Conservation (phyloP, 2,113 vertebrate species). For the Nettapus auritus region DNA sequence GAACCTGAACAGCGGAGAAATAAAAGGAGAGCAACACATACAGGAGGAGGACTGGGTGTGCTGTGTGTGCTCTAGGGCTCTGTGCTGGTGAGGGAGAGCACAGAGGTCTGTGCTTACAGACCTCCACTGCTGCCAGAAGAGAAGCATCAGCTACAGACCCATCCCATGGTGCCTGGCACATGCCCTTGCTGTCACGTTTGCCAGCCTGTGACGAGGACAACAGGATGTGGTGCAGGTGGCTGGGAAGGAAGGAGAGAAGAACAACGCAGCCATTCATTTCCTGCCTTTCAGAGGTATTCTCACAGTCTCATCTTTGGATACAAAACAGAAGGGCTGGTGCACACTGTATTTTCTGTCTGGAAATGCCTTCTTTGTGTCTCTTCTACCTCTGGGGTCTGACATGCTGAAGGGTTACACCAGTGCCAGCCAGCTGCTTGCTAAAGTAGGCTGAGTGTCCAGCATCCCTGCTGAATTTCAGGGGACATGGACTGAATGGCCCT, state of each 20-base stretch:
- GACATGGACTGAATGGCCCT: not conserved
- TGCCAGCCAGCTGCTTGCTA: not conserved
- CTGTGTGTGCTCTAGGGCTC: not conserved
- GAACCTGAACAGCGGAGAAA: too few relatives aligned
- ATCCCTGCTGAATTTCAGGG: not conserved
- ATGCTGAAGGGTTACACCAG: not conserved
- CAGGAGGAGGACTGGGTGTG: not conserved
- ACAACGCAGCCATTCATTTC: not conserved
- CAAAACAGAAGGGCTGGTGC: not conserved
- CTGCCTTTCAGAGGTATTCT: not conserved
- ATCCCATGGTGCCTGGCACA: accelerated
- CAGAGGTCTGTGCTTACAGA: not conserved
- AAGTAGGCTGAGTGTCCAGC: not conserved
- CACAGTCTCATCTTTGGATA: not conserved
- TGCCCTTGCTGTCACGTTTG: not conserved
- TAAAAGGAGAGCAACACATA: not conserved
- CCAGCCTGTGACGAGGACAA: accelerated
- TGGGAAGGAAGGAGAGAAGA: not conserved
- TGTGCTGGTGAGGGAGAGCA: too few relatives aligned
- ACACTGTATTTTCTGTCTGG: not conserved
- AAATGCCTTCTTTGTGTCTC: not conserved
- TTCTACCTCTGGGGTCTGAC: not conserved
- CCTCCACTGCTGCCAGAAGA: not conserved
- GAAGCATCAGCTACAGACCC: not conserved
- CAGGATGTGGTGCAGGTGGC: not conserved